Evolutionary conservation across 2,888 invertebrate genomes (phyloP), one percentile per base, ranked within the genome.

Genomic region (Crossocerus cetratus): DNA sequence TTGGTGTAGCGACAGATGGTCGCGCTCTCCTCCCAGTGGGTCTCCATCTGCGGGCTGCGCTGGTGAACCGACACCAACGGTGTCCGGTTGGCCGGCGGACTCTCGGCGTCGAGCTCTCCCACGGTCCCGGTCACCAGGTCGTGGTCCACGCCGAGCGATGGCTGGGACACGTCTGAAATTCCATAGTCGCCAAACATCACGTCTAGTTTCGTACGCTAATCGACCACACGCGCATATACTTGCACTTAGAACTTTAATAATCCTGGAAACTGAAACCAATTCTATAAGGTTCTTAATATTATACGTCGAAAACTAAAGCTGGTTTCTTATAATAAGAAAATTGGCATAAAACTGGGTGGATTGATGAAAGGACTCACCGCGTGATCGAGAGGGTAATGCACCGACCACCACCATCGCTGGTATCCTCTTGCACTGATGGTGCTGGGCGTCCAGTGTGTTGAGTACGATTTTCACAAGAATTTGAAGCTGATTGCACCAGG

Each of bases 361-460:
- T 49, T 16, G 14, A 57, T 57, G 22, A n/a, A 20, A 20, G 22
- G 22, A 23, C 49, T 18, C 63, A 94, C 95, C 95, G 91, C 94
- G 91, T 0, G 94, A 93, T 77, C 94, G 90, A 18, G 93, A 92
- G 2, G 94, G 92, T 56, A 94, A 93, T 67, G 93, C 94, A 88
- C 95, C 94, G 91, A 96, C 93, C 57, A 96, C 92, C 81, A 96
- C 94, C 2, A 94, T 94, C 8, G 96, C 95, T 57, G 96, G 96
- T 73, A 97, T 94, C 80, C 96, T 93, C 87, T 95, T 94, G 91
- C 99, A 99, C 74, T 95, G 95, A 91, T 99, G 99, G 88, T 97
- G 95, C 89, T 98, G 97, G 4, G 95, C 94, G 88, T 97, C 96
- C 77, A 99, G 91, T 0, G 98, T 98, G 90, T 97, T 98, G 71